Conservation (phyloP, 2,113 vertebrate genomes). For the Clupea harengus region DNA sequence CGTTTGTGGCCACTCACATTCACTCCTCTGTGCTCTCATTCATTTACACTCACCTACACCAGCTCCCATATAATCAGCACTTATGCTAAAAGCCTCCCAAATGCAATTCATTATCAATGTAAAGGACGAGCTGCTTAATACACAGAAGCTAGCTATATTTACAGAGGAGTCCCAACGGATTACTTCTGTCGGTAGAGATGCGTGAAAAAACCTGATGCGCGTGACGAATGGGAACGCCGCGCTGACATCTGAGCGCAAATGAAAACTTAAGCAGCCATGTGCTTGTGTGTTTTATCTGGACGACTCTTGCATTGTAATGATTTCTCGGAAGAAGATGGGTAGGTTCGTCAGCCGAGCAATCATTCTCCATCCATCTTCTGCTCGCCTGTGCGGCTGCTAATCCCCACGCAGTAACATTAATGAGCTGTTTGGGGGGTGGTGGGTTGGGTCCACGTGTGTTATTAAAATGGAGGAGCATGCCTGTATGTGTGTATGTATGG, state of each 20-base stretch:
- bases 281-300: not conserved
- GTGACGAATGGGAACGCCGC: not conserved
- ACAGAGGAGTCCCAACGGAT: not conserved
- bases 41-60: not conserved
- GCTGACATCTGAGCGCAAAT: not conserved
- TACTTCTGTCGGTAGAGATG: not conserved
- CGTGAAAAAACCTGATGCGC: not conserved
- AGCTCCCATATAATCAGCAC: not conserved
- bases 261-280: not conserved
- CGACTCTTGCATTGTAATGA: constrained; percentile 48
- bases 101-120: not conserved
- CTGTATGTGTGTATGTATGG: not conserved
- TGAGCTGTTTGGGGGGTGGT: constrained; percentile 46
- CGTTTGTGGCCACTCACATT: not conserved
- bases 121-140: not conserved
- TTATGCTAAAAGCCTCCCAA: not conserved
- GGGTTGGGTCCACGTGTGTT: not conserved
- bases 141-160: not conserved
- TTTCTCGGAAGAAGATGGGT: constrained; percentile 26
- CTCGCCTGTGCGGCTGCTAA: constrained; percentile 40
- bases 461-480: constrained; percentile 43
- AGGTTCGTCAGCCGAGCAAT: constrained; percentile 24
- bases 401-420: constrained; percentile 48
- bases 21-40: not conserved
- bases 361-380: constrained; percentile 41